Evolutionary conservation across 2,888 invertebrate genomes (phyloP), one percentile per base, ranked within the genome.

Genomic region (Yponomeuta sedellus): DNA sequence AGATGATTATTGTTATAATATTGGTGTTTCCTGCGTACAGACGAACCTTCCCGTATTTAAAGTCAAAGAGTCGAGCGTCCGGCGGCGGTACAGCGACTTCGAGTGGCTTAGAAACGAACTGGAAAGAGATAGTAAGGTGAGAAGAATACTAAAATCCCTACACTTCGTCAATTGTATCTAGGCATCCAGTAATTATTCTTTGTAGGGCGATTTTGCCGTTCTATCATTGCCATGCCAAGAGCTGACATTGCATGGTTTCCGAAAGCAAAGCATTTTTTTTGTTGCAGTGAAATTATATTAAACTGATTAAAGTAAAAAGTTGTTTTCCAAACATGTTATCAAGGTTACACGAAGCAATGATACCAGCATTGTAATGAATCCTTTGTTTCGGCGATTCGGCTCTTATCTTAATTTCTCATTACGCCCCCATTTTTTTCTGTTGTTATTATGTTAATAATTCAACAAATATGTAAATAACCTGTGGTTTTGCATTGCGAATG

Each of bases 11-110:
- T 64, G 19, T 34, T 12, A 19, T 56, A 28, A 64, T 52, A 52
- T 64, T 71, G 73, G 71, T 73, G 72, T 77, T 80, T 81, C 80
- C 82, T 83, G 74, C 73, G 94, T 95, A 69, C 93, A 99, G 99
- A 99, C 99, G 75, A 99, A 99, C 92, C 93, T 99, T 82, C 99
- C 99, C 67, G 99, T 99, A 73, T 99, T 99, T 92, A 99, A 99
- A 94, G 96, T 99, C 68, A 99, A 99, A 92, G 99, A 99, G 87
- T 99, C 99, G 40, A 97, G 96, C 85, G 99, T 99, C 5, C 93
- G 99, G 77, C 94, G 98, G 80, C 94, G 99, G 83, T 99, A 99
- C 92, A 99, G 99, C 90, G 99, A 99, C 90, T 99, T 99, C 90
- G 99, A 99, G 92, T 99, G 99, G 99, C 92, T 99, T 71, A 95